Evolutionary conservation across 92 coral and sea anemone genomes (phyloP).

Genomic region (Metridium senile): DNA sequence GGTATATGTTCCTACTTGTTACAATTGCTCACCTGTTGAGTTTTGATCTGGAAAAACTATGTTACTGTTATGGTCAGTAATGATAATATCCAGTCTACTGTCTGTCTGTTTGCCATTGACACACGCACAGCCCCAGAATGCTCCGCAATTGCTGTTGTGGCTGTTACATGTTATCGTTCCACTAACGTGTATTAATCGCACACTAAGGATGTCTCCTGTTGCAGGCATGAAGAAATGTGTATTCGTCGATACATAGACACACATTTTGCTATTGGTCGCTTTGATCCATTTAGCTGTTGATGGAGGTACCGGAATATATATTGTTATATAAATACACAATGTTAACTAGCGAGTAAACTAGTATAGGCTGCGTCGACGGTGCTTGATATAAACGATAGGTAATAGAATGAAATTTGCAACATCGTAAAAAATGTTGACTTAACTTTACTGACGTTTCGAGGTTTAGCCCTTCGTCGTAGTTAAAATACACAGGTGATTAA

Average conservation of each 20-base stretch:
- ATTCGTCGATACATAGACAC: background rate
- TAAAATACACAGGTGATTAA: too few species aligned
- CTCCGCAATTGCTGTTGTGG: background rate
- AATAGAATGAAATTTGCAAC: too few species aligned
- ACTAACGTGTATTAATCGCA: background rate
- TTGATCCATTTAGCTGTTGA: constrained; percentile 27
- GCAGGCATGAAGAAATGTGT: background rate
- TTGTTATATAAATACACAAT: too few species aligned
- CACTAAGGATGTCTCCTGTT: constrained; percentile 4
- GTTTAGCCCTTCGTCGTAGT: too few species aligned
- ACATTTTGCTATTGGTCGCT: background rate
- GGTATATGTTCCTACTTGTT: too few species aligned
- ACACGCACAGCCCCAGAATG: constrained; percentile 21
- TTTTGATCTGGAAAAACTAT: constrained; percentile 14
- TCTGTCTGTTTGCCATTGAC: background rate
- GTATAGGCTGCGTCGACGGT: too few species aligned
- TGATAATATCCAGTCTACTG: constrained; percentile 18
- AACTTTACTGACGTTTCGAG: too few species aligned
- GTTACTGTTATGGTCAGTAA: constrained; percentile 9
- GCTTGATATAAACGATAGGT: too few species aligned
- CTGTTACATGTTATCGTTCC: constrained; percentile 17
- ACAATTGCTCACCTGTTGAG: background rate
- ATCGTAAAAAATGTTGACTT: too few species aligned
- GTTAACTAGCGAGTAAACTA: too few species aligned
- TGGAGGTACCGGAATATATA: too few species aligned